Evolutionary conservation across 2,888 invertebrate genomes (phyloP).

Genomic region (Leptothorax acervorum): DNA sequence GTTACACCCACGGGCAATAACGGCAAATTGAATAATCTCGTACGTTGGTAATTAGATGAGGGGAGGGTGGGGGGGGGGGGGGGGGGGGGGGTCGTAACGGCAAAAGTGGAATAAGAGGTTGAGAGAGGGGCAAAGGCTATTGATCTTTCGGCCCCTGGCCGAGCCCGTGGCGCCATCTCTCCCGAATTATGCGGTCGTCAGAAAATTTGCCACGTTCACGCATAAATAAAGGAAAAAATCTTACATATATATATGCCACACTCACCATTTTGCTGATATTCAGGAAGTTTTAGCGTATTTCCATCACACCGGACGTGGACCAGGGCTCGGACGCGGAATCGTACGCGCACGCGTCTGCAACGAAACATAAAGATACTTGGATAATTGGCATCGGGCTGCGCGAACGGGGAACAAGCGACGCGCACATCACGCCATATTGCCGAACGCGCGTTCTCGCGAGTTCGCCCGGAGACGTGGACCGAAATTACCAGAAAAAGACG

Average conservation of each 20-base stretch:
- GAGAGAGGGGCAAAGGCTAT: conserved; percentile 70
- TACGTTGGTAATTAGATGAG: background rate
- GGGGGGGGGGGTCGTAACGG: background rate
- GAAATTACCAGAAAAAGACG: too few species aligned
- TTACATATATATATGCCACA: conserved; percentile 48
- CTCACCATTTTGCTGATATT: conserved; percentile 75
- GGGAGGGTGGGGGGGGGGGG: too few species aligned
- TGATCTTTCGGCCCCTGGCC: conserved; percentile 67
- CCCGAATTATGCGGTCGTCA: conserved; percentile 42
- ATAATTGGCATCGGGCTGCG: conserved; percentile 15
- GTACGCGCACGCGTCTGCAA: conserved; percentile 76
- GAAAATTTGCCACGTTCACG: conserved; percentile 41
- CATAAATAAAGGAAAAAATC: background rate
- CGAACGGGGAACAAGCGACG: conserved; percentile 34
- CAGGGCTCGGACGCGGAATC: conserved; percentile 63
- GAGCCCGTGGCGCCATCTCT: conserved; percentile 71
- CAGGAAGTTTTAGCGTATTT: conserved; percentile 68
- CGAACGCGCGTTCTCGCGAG: background rate
- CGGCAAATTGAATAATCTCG: background rate
- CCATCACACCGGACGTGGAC: background rate
- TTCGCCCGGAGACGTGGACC: background rate
- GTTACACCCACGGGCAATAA: background rate
- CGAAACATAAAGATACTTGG: conserved; percentile 72
- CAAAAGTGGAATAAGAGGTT: conserved; percentile 69
- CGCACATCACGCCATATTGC: conserved; percentile 72